Conservation (phyloP, 2,113 vertebrate genomes). For the Psammodynastes pulverulentus region DNA sequence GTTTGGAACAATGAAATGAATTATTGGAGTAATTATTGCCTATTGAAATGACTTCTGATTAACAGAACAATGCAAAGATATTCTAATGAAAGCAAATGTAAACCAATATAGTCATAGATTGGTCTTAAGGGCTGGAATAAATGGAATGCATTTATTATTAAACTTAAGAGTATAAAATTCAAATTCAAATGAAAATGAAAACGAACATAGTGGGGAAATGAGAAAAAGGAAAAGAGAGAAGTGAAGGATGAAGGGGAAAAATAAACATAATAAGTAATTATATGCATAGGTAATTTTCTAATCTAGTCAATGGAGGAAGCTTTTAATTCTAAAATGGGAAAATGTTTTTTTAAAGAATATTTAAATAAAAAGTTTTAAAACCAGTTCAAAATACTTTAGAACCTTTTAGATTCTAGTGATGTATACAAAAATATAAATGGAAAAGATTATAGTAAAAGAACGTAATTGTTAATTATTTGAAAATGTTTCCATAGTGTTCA, state of each 20-base stretch:
- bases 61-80: not conserved
- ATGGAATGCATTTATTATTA: too few relatives aligned
- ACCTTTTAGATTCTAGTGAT: not conserved
- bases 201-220: not conserved
- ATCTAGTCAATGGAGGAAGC: not conserved
- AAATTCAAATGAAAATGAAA: not conserved
- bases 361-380: not conserved
- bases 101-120: not conserved
- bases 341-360: not conserved
- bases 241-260: not conserved
- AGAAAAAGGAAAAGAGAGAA: not conserved
- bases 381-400: not conserved
- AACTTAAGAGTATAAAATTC: too few relatives aligned
- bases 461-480: not conserved
- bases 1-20: not conserved
- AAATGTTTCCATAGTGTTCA: not conserved
- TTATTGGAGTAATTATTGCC: not conserved
- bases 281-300: not conserved
- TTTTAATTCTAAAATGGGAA: not conserved
- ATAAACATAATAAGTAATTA: not conserved
- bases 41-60: not conserved
- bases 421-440: not conserved
- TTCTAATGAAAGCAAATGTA: not conserved
- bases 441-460: not conserved
- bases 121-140: not conserved